Percentiles rank a stretch among this genome's conserved stretches.
These are phyloP conservation scores for Mythimna impura DNA, from an alignment of 2,888 invertebrate species.

Conservation along the genomic window DNA sequence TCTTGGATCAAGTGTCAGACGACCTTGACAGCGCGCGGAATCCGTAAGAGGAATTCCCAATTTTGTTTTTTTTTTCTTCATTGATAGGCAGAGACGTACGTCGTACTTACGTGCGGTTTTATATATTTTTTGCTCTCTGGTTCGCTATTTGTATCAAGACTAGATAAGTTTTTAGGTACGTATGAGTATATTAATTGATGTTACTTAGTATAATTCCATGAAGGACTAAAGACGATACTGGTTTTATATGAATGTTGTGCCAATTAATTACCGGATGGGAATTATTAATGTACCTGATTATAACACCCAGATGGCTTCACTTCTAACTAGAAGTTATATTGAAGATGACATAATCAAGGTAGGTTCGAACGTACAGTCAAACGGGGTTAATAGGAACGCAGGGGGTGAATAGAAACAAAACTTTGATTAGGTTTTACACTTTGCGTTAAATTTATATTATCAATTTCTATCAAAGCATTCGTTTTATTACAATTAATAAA, in stretches of 20 bases:
- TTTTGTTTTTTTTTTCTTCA: conserved; percentile 33
- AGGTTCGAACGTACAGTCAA: not conserved
- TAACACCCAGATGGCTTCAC: not conserved
- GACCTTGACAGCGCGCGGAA: conserved; percentile 67
- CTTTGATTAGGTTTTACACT: no score
- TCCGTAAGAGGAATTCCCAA: conserved; percentile 58
- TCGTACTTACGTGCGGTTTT: conserved; percentile 2
- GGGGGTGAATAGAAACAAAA: no score
- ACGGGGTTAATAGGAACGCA: no score
- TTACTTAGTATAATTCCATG: conserved; percentile 5
- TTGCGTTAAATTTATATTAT: no score
- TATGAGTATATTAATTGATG: conserved; percentile 17
- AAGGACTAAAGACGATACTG: not conserved
- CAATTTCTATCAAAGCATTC: no score
- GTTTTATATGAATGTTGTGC: conserved; percentile 2
- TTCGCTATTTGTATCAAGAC: not conserved
- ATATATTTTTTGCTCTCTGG: conserved; percentile 1
- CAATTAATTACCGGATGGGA: not conserved
- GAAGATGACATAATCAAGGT: no score
- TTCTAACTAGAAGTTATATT: not conserved
- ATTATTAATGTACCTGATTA: not conserved
- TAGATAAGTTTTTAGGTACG: not conserved
- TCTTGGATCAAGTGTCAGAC: conserved; percentile 65
- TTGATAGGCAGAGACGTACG: conserved; percentile 8
- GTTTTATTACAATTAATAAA: no score